phyloP scores from a whole-genome alignment of 1,140 invertebrate species.

The Bombus impatiens region DNA sequence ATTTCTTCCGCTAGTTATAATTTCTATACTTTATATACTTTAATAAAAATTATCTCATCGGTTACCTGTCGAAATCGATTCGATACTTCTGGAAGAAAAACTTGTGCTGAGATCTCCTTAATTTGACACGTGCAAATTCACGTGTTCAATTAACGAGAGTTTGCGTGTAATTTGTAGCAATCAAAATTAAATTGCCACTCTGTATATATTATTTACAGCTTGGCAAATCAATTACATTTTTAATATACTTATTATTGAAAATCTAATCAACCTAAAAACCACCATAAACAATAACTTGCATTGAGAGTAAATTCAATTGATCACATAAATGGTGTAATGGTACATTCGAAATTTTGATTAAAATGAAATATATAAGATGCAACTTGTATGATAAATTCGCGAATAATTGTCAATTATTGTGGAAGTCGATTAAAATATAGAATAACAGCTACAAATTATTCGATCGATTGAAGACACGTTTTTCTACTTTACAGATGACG shows the following conservation, averaged over 20 bases:
- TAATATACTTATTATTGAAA: too few relatives aligned
- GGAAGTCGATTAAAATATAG: too few relatives aligned
- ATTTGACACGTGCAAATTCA: not conserved
- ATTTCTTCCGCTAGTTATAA: not conserved
- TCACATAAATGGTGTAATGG: not conserved
- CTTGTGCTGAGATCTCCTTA: not conserved
- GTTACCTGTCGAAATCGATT: not conserved
- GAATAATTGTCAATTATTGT: not conserved
- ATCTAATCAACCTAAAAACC: too few relatives aligned
- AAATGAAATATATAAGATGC: not conserved
- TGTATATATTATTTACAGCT: not conserved
- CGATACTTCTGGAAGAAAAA: not conserved
- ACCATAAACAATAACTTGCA: too few relatives aligned
- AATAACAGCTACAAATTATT: conserved; percentile 10
- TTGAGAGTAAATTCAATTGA: not conserved
- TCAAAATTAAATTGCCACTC: not conserved
- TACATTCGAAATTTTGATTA: not conserved
- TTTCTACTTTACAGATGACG: conserved; percentile 84
- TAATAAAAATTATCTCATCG: not conserved
- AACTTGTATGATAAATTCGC: not conserved
- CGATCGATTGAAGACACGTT: not conserved
- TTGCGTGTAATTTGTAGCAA: conserved; percentile 15
- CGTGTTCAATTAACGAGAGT: not conserved
- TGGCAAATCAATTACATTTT: too few relatives aligned
- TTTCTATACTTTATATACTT: not conserved